Percentiles rank a stretch among this genome's conserved stretches.
These are phyloP conservation scores for Zosterops japonicus DNA, from an alignment of 2,113 vertebrate species.

Conservation along the genomic window DNA sequence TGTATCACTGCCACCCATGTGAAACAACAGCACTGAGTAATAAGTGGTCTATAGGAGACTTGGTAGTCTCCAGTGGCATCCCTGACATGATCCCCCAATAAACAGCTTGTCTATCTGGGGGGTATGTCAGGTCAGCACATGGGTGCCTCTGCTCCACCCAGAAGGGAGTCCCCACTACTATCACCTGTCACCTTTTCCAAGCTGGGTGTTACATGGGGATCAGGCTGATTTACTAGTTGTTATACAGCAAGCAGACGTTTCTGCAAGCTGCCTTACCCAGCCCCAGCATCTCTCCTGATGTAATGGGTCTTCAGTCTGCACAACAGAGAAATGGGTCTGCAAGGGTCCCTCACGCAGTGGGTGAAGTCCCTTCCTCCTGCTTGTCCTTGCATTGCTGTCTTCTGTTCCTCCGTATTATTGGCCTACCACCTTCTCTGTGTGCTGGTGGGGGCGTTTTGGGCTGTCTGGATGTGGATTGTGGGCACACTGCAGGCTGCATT, in stretches of 20 bases:
- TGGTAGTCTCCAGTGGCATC: neutral
- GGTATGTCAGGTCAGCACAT: neutral
- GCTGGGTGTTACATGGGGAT: neutral
- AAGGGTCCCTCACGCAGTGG: neutral
- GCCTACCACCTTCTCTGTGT: neutral
- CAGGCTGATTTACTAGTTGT: no score
- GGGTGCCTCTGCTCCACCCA: no score
- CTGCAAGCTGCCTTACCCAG: neutral
- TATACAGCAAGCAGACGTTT: neutral
- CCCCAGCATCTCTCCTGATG: neutral
- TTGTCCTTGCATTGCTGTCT: no score
- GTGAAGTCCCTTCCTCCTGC: neutral
- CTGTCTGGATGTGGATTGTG: neutral
- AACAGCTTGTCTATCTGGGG: neutral
- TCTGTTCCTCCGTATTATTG: rapidly evolving
- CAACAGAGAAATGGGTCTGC: neutral
- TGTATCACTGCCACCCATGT: neutral
- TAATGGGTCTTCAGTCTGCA: neutral
- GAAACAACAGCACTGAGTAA: neutral
- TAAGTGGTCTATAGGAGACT: neutral
- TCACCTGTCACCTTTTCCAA: neutral
- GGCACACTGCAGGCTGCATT: neutral
- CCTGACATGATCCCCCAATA: neutral
- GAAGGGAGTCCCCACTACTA: no score
- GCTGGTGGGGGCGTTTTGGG: neutral